Conservation (phyloP, 2,888 invertebrate genomes). For the Lycaena phlaeas region DNA sequence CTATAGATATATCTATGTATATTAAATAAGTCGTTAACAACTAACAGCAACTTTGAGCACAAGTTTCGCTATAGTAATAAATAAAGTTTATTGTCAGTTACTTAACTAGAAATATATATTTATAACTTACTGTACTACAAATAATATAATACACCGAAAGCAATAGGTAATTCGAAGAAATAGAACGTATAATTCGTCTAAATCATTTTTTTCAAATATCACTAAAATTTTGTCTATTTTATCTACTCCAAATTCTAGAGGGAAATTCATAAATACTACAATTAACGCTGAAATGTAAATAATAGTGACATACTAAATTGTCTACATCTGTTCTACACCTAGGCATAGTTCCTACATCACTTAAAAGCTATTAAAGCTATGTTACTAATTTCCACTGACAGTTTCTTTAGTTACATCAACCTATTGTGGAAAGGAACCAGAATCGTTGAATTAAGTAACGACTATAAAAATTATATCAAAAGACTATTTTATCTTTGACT, state of each 20-base stretch:
- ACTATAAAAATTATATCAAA: constrained; percentile 9
- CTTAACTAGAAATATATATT: no score
- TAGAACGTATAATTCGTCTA: no score
- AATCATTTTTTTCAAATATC: no score
- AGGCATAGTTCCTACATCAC: constrained; percentile 21
- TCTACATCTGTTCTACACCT: constrained; percentile 19
- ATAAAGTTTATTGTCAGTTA: background rate
- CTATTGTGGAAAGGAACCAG: background rate
- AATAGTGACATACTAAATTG: no score
- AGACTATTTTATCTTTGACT: background rate
- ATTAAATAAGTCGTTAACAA: constrained; percentile 18
- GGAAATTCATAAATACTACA: no score
- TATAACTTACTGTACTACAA: no score
- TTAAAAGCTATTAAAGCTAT: constrained; percentile 66
- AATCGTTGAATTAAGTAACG: background rate
- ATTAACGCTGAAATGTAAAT: no score
- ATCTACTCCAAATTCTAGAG: no score
- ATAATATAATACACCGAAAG: no score
- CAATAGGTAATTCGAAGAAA: no score
- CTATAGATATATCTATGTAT: no score
- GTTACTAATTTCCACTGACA: constrained; percentile 41
- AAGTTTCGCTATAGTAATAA: constrained; percentile 25
- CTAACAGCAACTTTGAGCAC: constrained; percentile 42
- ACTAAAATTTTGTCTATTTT: no score
- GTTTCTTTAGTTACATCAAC: constrained; percentile 9